Conservation (phyloP, 2,797 vertebrate species). For the Tachyglossus aculeatus region DNA sequence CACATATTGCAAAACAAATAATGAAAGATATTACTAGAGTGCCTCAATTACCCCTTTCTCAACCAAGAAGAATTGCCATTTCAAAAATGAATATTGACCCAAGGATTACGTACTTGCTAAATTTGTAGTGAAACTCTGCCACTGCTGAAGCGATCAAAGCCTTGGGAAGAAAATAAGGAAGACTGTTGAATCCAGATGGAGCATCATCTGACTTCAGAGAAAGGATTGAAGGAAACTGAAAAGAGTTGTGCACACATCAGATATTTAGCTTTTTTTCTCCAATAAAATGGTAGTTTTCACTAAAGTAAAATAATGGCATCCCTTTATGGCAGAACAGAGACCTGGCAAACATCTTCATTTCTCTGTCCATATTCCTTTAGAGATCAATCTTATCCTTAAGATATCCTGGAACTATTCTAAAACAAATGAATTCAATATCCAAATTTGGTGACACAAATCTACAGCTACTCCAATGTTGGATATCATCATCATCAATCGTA, state of each 20-base stretch:
- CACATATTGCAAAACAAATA: conserved; percentile 37
- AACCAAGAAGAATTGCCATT: conserved; percentile 35
- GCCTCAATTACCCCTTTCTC: conserved; percentile 28
- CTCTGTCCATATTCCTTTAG: too few species aligned
- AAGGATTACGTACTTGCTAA: neutral
- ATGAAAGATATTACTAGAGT: conserved; percentile 26
- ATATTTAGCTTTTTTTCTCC: neutral
- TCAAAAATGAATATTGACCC: conserved; percentile 47
- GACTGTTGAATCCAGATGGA: neutral
- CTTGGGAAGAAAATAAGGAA: conserved; percentile 9
- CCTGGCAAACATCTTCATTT: too few species aligned
- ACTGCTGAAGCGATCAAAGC: conserved; percentile 2
- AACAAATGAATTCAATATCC: neutral
- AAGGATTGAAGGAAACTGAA: conserved; percentile 24
- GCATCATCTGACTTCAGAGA: neutral
- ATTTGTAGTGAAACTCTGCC: conserved; percentile 30
- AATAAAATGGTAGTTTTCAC: neutral
- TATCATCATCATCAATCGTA: too few species aligned
- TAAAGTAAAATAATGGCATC: neutral
- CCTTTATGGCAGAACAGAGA: too few species aligned
- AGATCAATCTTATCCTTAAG: neutral
- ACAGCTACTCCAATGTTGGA: neutral
- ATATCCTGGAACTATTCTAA: neutral
- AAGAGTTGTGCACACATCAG: neutral
- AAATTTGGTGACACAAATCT: neutral